Evolutionary conservation across 2,113 vertebrate genomes (phyloP).

Genomic region (Haplochromis burtoni): DNA sequence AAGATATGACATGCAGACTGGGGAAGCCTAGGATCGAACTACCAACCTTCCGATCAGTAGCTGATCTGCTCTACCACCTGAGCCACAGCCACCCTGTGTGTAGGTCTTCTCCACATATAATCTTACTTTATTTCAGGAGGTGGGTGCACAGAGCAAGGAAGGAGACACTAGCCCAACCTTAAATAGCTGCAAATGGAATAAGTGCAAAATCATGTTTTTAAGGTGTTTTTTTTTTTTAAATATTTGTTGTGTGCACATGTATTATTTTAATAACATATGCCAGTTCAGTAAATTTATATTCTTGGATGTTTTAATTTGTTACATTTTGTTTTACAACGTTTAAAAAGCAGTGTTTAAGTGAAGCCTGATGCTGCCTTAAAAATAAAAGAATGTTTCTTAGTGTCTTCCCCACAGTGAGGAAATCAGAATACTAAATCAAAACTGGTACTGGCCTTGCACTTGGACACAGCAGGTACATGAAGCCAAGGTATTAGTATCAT

Average conservation of each 20-base stretch:
- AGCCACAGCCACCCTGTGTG: not conserved
- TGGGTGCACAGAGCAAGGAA: not conserved
- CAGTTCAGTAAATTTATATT: not conserved
- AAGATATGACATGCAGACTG: not conserved
- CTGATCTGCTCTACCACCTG: not conserved
- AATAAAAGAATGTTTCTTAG: not conserved
- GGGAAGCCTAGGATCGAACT: not conserved
- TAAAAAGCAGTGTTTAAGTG: not conserved
- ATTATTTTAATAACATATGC: not conserved
- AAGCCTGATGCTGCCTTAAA: not conserved
- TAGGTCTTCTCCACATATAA: not conserved
- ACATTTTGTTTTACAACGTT: not conserved
- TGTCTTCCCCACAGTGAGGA: not conserved
- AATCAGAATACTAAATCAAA: not conserved
- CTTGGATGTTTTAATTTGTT: not conserved
- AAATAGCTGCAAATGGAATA: not conserved
- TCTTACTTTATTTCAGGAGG: not conserved
- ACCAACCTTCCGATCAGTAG: not conserved
- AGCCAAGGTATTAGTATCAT: not conserved
- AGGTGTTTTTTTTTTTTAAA: accelerated
- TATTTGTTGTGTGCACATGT: not conserved
- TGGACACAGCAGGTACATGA: not conserved
- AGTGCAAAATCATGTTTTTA: not conserved
- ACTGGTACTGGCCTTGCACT: not conserved
- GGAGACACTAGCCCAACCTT: not conserved